Base-by-base conservation (phyloP, 2,113 vertebrate species). In the Rhinoderma darwinii region DNA sequence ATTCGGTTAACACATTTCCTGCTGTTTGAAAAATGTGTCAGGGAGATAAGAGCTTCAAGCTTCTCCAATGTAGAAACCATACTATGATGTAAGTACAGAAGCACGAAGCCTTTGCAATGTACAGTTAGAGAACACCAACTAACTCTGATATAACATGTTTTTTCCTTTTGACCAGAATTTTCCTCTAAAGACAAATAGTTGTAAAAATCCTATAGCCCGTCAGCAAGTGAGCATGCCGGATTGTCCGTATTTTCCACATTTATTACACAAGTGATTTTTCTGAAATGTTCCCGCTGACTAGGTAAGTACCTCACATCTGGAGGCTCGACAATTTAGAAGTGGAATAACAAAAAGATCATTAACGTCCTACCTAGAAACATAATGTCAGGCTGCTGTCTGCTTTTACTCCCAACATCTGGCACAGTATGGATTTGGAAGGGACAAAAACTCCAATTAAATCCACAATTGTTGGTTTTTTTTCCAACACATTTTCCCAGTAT, bases 351-450 rank as follows among this genome's bases (percentile, higher is more conserved):
- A 77, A 74, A 43, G 39, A 43, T 47, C 41, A 27, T 75, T 75
- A 75, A 47, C 25, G 41, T 47, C 14, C 73, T 75, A 27, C 73
- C 39, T 22, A 75, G 73, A 75, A 44, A 27, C 44, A 47, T 70
- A 39, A 20, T 72, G 68, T 72, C 35, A 72, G 68, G 37, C 35
- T 20, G 66, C 30, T 70, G 66, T 72, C 68, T 72, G 68, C 20
- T 72, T 72, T 72, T 25, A n/a, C 39, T 75, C 73, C 73, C 73
- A 75, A 44, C 73, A 75, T 75, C 41, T 75, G 68, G 68, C 73
- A 75, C 73, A n/a, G 41, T 43, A 75, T 43, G 73, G 27, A 27
- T 47, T 15, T 75, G 73, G 73, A 75, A 44, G 41, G 41, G 41
- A 75, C 39, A 75, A 39, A 75, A 47, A 30, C n/a, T 44, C 39